Evolutionary conservation across 2,797 vertebrate species (phyloP).

Genomic region (Phrynocephalus guinanensis): DNA sequence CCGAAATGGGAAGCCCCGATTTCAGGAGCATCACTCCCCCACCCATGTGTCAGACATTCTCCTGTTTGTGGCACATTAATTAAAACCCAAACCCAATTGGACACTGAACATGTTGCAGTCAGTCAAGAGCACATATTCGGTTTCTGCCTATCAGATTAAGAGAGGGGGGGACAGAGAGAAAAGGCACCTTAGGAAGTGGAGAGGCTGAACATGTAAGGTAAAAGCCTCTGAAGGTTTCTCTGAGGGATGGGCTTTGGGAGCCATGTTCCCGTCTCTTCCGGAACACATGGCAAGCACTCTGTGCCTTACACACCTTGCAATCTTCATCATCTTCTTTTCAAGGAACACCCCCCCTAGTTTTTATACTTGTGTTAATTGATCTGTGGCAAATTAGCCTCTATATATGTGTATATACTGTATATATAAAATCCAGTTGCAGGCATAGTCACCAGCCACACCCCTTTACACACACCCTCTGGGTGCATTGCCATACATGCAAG

Average conservation of each 20-base stretch:
- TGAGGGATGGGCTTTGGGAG: constrained; percentile 13
- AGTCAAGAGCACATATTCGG: constrained; percentile 70
- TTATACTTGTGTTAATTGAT: constrained; percentile 17
- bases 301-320: background rate
- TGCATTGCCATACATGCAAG: background rate
- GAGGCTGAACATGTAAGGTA: constrained; percentile 51
- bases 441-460: constrained; percentile 57
- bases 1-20: constrained; percentile 28
- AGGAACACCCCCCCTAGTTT: constrained; percentile 1
- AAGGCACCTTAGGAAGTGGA: constrained; percentile 54
- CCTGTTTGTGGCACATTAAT: constrained; percentile 67
- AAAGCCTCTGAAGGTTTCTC: constrained; percentile 30
- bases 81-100: constrained; percentile 63
- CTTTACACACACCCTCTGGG: constrained; percentile 30
- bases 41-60: constrained; percentile 66
- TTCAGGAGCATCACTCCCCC: constrained; percentile 53
- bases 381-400: constrained; percentile 53
- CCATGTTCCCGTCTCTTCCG: background rate
- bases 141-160: constrained; percentile 67
- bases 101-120: constrained; percentile 51
- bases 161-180: constrained; percentile 56
- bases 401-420: background rate
- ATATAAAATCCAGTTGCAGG: background rate
- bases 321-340: background rate
- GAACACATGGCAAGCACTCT: accelerated